Evolutionary conservation across 2,797 vertebrate species (phyloP), one percentile per base, ranked within the genome.

Genomic region (Poliocrania exsul): DNA sequence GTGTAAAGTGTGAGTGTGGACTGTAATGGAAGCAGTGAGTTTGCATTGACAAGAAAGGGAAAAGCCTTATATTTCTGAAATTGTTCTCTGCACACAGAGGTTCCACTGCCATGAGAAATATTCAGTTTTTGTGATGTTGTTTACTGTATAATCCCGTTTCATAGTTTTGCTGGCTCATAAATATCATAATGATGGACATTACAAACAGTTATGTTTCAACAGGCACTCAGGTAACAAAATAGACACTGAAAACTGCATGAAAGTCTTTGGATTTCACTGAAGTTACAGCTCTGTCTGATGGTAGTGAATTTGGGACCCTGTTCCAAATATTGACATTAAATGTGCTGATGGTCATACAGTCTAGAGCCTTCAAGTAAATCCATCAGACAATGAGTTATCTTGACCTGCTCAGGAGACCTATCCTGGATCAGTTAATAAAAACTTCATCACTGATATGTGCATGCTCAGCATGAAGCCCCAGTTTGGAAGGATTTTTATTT

Each of bases 61-160:
- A 77, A 84, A 64, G 38, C 6, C 16, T 40, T 86, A 23, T 0
- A 9, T 71, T 81, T 82, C 49, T 64, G 57, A 87, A 86, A 69
- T 84, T 87, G 29, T 54, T 74, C 31, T 83, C 42, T 54, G 38
- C 65, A 69, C 49, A 87, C 35, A 89, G 49, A 64, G 11, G 16
- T 91, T 93, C 79, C 31, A 33, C 25, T 5, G 1, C 46, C 7
- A 28, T 50, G 11, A 78, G 8, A 47, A 72, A 9, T 91, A 65
- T 46, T 82, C 88, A 26, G 3, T 9, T 93, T 95, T 80, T 83
- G 25, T 37, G 28, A 74, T 82, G 11, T 29, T 89, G 42, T 71
- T 94, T 95, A 69, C 69, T 65, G 10, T 83, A 46, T 74, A 83
- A 81, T 72, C 47, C 54, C 8, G 10, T 58, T 94, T 69, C 74